Evolutionary conservation across 2,113 vertebrate species (phyloP), one percentile per base, ranked within the genome.

Genomic region (Pyrgilauda ruficollis): DNA sequence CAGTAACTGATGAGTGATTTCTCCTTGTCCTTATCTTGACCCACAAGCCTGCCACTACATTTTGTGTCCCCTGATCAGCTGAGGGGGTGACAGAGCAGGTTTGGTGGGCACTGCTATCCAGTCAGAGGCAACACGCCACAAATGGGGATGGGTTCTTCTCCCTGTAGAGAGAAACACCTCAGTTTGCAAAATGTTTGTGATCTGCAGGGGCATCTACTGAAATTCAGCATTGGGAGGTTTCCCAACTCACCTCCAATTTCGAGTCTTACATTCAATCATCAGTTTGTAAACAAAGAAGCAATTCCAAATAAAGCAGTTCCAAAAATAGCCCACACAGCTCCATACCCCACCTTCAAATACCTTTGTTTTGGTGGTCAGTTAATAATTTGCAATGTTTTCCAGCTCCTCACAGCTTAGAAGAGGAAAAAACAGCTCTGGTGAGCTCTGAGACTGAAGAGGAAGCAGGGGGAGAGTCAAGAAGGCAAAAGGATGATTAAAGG

Each of bases 161-260:
- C 7, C 23, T 15, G 0, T 0, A 26, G 14, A 50, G 2, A 55
- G 31, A 76, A 80, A 33, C 6, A 68, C 3, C 28, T n/a, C 26
- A 26, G n/a, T n/a, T 50, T 73, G 8, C 10, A 59, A 87, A 79
- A 27, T 27, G 6, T 3, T 78, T 67, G 13, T 75, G 49, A 43
- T n/a, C n/a, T 66, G 7, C 27, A 62, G 37, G 28, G 37, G 5
- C 4, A 20, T 37, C 20, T 30, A 13, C 43, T 59, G 75, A 80
- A 89, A 77, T 31, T 52, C 55, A 86, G 15, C 12, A 4, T 0
- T 59, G 15, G 2, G 20, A 33, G 22, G 9, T 58, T 81, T 41
- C n/a, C 39, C 14, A 85, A 6, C 7, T 75, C 10, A 49, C 37
- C 11, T 39, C n/a, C n/a, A n/a, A 1, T 53, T 81, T 80, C 1